Evolutionary conservation across 2,113 vertebrate genomes (phyloP).

Genomic region (Melospiza melodia): DNA sequence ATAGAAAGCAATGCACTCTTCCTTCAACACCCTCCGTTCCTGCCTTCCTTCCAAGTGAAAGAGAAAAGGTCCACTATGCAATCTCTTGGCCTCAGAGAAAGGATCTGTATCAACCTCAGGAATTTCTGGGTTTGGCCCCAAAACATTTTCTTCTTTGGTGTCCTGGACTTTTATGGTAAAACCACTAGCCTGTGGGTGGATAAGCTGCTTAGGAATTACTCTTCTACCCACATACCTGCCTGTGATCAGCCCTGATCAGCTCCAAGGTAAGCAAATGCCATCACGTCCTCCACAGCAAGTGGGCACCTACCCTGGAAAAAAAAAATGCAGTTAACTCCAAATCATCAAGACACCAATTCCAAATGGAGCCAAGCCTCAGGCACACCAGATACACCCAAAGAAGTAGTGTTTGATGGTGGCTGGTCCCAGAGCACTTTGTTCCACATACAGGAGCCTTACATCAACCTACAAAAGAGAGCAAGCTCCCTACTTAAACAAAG

Average conservation of each 20-base stretch:
- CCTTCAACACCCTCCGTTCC: background rate
- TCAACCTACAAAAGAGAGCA: background rate
- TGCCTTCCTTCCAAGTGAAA: background rate
- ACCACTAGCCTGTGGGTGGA: background rate
- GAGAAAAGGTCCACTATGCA: background rate
- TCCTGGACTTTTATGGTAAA: background rate
- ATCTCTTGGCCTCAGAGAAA: background rate
- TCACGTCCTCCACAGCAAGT: background rate
- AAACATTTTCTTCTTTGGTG: background rate
- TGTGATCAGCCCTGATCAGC: background rate
- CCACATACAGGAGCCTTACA: background rate
- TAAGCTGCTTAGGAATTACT: background rate
- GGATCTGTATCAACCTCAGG: background rate
- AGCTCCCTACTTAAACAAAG: background rate
- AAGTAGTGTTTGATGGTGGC: background rate
- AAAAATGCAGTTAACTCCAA: background rate
- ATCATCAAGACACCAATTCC: background rate
- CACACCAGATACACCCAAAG: background rate
- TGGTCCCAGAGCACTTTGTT: background rate
- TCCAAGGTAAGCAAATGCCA: background rate
- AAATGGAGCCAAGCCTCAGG: background rate
- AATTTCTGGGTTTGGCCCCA: background rate
- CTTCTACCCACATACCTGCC: background rate
- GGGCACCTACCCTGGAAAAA: background rate
- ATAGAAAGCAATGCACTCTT: background rate